A percentile compares a stretch with the other conserved stretches of the same genome.
Conservation (phyloP, 2,888 invertebrate species). For the Molanna angustata region DNA sequence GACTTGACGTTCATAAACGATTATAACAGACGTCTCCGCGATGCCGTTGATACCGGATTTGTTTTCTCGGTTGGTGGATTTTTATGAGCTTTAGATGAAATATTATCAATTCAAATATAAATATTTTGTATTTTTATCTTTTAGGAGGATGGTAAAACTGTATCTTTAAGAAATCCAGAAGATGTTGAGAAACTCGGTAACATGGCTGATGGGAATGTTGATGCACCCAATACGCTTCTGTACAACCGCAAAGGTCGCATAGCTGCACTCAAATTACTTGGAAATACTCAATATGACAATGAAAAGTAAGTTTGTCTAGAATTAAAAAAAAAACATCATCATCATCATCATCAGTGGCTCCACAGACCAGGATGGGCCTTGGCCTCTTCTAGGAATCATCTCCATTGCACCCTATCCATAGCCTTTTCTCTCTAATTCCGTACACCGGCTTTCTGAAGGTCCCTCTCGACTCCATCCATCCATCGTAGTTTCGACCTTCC, state of each 20-base stretch:
- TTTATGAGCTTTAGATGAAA: background rate
- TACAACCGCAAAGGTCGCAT: conserved; percentile 41
- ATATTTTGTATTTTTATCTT: conserved; percentile 16
- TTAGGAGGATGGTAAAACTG: conserved; percentile 39
- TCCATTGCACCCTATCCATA: too few species aligned
- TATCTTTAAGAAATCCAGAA: conserved; percentile 47
- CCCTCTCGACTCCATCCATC: too few species aligned
- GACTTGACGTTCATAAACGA: conserved; percentile 36
- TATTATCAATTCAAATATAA: background rate
- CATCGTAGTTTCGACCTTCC: too few species aligned
- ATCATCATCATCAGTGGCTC: too few species aligned
- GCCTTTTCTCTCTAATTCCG: too few species aligned
- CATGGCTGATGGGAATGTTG: conserved; percentile 48
- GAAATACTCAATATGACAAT: background rate
- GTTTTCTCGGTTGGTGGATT: conserved; percentile 39
- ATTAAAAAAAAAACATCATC: too few species aligned
- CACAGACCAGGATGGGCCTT: too few species aligned
- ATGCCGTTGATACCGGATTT: conserved; percentile 50
- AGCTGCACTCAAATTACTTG: background rate
- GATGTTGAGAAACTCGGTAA: conserved; percentile 51
- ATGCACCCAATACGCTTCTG: conserved; percentile 47
- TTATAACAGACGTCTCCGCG: conserved; percentile 48
- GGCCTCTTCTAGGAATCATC: too few species aligned
- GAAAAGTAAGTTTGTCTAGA: conserved; percentile 6
- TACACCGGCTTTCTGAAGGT: too few species aligned